These are phyloP conservation scores for Cavia porcellus DNA, from an alignment of 2,113 vertebrate genomes.

Conservation along the genomic window DNA sequence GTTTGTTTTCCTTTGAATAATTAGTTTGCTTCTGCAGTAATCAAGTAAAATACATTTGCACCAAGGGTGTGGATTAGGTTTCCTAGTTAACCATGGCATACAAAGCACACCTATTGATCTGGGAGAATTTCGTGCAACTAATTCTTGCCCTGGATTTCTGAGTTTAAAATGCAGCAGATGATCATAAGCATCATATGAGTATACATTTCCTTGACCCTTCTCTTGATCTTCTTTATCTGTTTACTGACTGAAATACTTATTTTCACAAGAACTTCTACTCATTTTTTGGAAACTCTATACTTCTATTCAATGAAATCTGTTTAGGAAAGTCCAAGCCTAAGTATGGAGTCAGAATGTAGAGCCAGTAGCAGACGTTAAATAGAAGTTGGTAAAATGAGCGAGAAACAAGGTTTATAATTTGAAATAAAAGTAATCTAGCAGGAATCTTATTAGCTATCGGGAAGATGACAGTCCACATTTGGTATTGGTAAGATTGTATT, in stretches of 20 bases:
- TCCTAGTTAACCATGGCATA: background rate
- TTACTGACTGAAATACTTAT: background rate
- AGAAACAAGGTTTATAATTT: background rate
- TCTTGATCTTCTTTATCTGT: background rate
- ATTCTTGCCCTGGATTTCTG: background rate
- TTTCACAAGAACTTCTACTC: background rate
- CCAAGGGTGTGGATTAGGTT: background rate
- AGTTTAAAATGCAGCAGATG: background rate
- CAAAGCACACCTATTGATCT: background rate
- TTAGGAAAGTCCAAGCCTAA: background rate
- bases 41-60: background rate
- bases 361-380: background rate
- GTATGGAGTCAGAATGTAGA: background rate
- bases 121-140: background rate
- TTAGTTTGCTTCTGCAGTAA: background rate
- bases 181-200: background rate
- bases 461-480: background rate
- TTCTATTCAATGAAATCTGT: background rate
- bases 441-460: background rate
- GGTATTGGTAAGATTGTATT: conserved; percentile 17
- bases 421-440: background rate
- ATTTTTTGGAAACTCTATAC: background rate
- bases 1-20: background rate
- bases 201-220: conserved; percentile 3
- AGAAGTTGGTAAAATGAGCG: background rate